Conservation (phyloP, 2,888 invertebrate species). For the Platycheirus rosarum region DNA sequence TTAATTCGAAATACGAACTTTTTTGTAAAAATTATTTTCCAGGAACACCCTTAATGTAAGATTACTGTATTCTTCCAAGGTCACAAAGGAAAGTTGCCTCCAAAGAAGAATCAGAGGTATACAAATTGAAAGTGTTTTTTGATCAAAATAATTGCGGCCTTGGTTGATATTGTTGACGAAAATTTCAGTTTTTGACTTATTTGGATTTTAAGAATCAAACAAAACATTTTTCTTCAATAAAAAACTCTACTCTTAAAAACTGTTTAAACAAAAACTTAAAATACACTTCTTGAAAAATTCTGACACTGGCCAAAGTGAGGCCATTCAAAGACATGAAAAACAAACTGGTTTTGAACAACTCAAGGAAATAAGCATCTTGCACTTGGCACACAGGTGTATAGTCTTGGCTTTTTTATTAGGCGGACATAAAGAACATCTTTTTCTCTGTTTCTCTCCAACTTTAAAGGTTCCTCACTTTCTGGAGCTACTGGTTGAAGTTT, state of each 20-base stretch:
- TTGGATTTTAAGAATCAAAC: constrained; percentile 7
- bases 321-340: constrained; percentile 6
- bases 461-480: constrained; percentile 3
- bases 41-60: too few relatives aligned
- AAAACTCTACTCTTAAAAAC: constrained; percentile 14
- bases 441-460: constrained; percentile 10
- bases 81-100: too few relatives aligned
- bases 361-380: constrained; percentile 19
- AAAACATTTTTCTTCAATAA: constrained; percentile 19
- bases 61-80: too few relatives aligned
- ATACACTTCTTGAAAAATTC: constrained; percentile 14
- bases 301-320: constrained; percentile 20
- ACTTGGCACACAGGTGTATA: constrained; percentile 8
- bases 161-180: too few relatives aligned
- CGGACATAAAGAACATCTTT: constrained; percentile 26
- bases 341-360: constrained; percentile 18
- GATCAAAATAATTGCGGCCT: too few relatives aligned
- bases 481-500: constrained; percentile 16
- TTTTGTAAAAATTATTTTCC: too few relatives aligned
- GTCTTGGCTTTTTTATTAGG: not conserved
- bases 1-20: too few relatives aligned
- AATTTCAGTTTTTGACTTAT: too few relatives aligned
- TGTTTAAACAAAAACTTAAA: constrained; percentile 19
- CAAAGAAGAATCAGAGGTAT: too few relatives aligned
- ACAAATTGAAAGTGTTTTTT: too few relatives aligned